phyloP scores from a whole-genome alignment of 2,797 vertebrate genomes.

The Micropoecilia bifurca region DNA sequence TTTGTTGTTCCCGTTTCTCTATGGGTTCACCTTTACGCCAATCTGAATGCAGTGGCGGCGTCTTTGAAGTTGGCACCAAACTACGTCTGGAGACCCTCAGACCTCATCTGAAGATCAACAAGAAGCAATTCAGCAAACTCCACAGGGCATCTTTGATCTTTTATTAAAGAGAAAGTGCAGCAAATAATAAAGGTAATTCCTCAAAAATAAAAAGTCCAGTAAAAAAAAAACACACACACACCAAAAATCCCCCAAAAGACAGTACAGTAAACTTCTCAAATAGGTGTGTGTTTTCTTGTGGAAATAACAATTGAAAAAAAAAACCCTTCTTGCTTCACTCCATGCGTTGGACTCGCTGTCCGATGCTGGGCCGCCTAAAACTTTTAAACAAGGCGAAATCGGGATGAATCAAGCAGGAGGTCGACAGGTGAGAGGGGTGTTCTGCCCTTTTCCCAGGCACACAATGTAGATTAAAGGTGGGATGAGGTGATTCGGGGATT shows the following conservation, averaged over 20 bases:
- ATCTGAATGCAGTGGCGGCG: background rate
- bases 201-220: background rate
- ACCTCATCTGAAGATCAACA: background rate
- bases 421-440: slow-evolving; percentile 66
- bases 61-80: slow-evolving; percentile 4
- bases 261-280: background rate
- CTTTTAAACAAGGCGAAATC: slow-evolving; percentile 52
- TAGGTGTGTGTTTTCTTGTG: background rate
- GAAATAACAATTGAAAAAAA: background rate
- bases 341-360: slow-evolving; percentile 14
- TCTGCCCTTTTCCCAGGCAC: slow-evolving; percentile 70
- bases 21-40: background rate
- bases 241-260: background rate
- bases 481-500: slow-evolving; percentile 61
- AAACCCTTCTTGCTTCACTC: background rate
- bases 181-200: background rate
- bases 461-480: slow-evolving; percentile 74
- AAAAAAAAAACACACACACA: background rate
- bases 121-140: slow-evolving; percentile 3
- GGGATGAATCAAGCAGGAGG: slow-evolving; percentile 52
- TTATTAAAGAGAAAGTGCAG: background rate
- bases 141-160: background rate
- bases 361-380: slow-evolving; percentile 6
- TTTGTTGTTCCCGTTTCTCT: background rate
- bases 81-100: background rate